A percentile compares a stretch with the other conserved stretches of the same genome.
These are phyloP conservation scores for Eretmocerus hayati DNA, from an alignment of 2,888 invertebrate genomes.

Conservation along the genomic window DNA sequence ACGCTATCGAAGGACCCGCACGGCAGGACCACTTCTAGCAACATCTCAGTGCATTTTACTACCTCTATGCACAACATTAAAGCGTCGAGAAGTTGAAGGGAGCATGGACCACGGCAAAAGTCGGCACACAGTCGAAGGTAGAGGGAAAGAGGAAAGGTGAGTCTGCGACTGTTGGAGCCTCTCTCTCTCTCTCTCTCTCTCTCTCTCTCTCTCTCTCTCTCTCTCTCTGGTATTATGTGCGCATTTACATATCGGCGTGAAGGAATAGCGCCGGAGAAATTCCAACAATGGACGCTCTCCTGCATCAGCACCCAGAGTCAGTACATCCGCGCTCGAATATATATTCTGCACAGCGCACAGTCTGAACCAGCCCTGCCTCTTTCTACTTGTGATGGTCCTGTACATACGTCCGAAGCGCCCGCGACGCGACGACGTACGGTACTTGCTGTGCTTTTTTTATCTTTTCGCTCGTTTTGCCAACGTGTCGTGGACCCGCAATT, in stretches of 20 bases:
- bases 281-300: neutral
- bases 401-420: too few species aligned
- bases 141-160: too few species aligned
- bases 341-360: neutral
- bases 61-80: neutral
- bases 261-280: constrained; percentile 1
- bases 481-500: constrained; percentile 5
- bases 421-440: too few species aligned
- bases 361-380: neutral
- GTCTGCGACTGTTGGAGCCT: too few species aligned
- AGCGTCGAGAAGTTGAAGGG: too few species aligned
- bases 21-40: neutral
- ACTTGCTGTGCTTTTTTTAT: neutral
- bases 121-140: too few species aligned
- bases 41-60: neutral
- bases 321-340: constrained; percentile 3
- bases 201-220: neutral
- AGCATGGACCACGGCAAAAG: too few species aligned
- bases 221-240: neutral
- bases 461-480: constrained; percentile 4
- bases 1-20: too few species aligned
- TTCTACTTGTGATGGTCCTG: too few species aligned
- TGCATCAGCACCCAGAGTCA: constrained; percentile 6
- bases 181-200: neutral
- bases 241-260: neutral